Percentiles rank a stretch among this genome's conserved stretches.
phyloP scores from a whole-genome alignment of 2,113 vertebrate genomes.

The Bubo blakistoni region DNA sequence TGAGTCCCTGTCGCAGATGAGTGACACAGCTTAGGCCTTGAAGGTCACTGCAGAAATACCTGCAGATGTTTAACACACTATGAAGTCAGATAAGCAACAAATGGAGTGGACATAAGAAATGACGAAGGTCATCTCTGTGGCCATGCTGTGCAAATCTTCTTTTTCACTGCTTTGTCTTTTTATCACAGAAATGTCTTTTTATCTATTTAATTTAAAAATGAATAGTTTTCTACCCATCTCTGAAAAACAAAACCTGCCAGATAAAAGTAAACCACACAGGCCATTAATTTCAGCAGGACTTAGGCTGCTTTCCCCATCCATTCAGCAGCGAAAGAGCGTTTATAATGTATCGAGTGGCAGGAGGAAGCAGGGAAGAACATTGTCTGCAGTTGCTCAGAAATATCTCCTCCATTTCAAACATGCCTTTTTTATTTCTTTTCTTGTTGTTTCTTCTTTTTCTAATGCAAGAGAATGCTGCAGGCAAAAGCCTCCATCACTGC shows the following conservation, averaged over 20 bases:
- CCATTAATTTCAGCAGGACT: not conserved
- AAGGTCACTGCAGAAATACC: not conserved
- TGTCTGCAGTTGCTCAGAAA: not conserved
- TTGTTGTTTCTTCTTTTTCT: not conserved
- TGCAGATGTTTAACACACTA: not conserved
- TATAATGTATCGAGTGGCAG: not conserved
- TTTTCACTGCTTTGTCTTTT: not conserved
- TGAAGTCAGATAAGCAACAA: not conserved
- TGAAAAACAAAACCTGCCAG: slow-evolving; percentile 5
- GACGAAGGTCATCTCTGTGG: not conserved
- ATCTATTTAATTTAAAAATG: not conserved
- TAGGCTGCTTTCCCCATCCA: not conserved
- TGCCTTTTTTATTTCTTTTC: not conserved
- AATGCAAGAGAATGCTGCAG: not conserved
- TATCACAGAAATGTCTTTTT: not conserved
- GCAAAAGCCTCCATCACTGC: not conserved
- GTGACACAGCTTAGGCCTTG: not conserved
- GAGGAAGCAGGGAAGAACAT: not conserved
- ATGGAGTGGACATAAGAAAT: not conserved
- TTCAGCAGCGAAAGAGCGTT: not conserved
- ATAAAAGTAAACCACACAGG: not conserved
- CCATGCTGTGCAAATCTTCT: not conserved
- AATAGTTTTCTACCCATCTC: not conserved
- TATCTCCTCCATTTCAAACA: not conserved
- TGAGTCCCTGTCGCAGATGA: not conserved